Base-by-base conservation (phyloP, 2,888 invertebrate genomes). In the Drosophila limbata region DNA sequence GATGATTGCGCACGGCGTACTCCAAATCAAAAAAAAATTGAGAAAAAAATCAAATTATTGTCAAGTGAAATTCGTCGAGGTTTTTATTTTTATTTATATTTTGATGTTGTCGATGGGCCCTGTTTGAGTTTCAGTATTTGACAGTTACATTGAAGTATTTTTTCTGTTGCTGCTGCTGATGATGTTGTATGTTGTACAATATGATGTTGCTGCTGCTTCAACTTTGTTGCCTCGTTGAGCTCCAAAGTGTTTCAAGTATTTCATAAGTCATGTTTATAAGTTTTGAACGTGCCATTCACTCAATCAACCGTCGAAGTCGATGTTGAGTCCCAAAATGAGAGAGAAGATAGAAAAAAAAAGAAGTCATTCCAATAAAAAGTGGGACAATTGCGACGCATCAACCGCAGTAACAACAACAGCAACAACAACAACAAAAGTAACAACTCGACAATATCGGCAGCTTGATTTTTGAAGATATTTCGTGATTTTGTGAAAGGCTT, bases 331-430 rank as follows among this genome's bases (percentile, higher is more conserved):
- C 40, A 55, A 40, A 50, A 62, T 33, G 11, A 35, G 15, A 31
- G 8, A 28, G 50, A 44, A 45, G 35, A 19, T 9, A 21, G 35
- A 10, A 15, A 40, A 62, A 57, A 69, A 67, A 85, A 88, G 59
- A 88, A 84, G 87, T 84, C 89, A 88, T 88, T 84, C 84, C 84
- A 84, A 84, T 84, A 84, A 84, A 84, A 84, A 88, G 89, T 84
- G 84, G 84, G 89, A 88, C 84, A 86, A 84, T 85, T 85, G 88
- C 77, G 79, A 83, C 78, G 79, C 81, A 81, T 72, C 79, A 64
- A n/a, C 35, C 40, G n/a, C 57, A 65, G 21, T 17, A 70, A 25
- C 40, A 47, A 28, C 59, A 70, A 17, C 39, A 33, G 31, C 47
- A 62, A 52, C 62, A 55, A 11, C 17, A 40, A 42, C 48, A 56